Evolutionary conservation across 2,797 vertebrate genomes (phyloP), one percentile per base, ranked within the genome.

Genomic region (Pipistrellus pipistrellus): DNA sequence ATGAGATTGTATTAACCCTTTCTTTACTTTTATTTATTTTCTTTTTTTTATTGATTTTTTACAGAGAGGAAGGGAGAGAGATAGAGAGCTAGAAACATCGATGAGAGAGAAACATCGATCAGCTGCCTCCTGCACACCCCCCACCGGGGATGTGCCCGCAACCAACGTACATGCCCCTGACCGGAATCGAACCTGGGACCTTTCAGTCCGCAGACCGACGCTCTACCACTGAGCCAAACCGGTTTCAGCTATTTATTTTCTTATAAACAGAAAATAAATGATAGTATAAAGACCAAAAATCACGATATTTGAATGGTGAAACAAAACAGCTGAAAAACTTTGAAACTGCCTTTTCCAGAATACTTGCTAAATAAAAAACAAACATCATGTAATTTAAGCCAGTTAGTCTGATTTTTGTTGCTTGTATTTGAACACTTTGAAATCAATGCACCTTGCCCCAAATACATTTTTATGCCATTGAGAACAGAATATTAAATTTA

Each of bases 241-340:
- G n/a, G n/a, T n/a, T n/a, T n/a, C n/a, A n/a, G n/a, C n/a, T 73
- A 3, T 64, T 64, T 84, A 55, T 80, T 38, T 90, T 44, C 44
- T 46, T 71, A 83, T 66, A 71, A 72, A 53, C 93, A 91, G 32
- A 69, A 92, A 90, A 83, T 18, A 68, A 46, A 13, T 82, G 46
- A 21, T 1, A 57, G 0, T 59, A 53, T 66, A 48, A 94, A 83
- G 27, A 62, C 3, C 62, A 86, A 76, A 77, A 59, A 35, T 69
- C 62, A 76, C 91, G 12, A 64, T n/a, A 51, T 30, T 93, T 77
- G n/a, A 62, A 25, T 18, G 46, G n/a, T 88, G 8, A 23, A 80
- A 69, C 35, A 48, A 93, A 83, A 57, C 4, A 77, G 15, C 17
- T 18, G 46, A 73, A 82, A 81, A 57, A 23, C 15, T 12, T 75